Evolutionary conservation across 2,797 vertebrate genomes (phyloP), one percentile per base, ranked within the genome.

Genomic region (Lacerta viridis): DNA sequence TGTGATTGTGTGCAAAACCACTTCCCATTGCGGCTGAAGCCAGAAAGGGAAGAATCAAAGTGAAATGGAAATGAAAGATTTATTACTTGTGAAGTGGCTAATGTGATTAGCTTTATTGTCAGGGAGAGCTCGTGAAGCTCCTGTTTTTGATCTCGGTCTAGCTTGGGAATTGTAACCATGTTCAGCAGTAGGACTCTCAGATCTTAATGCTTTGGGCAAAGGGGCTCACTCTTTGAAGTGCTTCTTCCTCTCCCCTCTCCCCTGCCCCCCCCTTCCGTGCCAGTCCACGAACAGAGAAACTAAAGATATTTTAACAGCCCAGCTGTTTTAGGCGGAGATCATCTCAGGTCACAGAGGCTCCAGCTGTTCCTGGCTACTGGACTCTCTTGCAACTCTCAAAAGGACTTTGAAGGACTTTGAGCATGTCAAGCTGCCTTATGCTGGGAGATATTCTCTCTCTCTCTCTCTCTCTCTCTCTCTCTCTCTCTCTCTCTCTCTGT

Each of bases 21-120:
- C 83, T 80, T 17, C 20, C 77, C 27, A 10, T 66, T 84, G 75
- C 74, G 83, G 46, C 84, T 55, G 55, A 43, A 93, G 91, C 93
- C 88, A 33, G 80, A 93, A 92, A 91, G 83, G 29, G 41, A 43
- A 83, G 89, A 94, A 92, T 95, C 91, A 93, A 92, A 95, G 91
- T 6, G 61, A 84, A 84, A 82, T 23, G 29, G 76, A 90, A 93
- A 90, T 84, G 80, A 87, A 94, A 93, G 87, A 76, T 91, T 85
- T 80, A 61, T 80, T 76, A 93, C 92, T 87, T 91, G 72, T 87
- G 90, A 93, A 91, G 89, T 76, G 76, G 77, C 23, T 90, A 81
- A 93, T 85, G 74, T 90, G 88, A 94, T 95, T 91, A 92, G 29
- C 59, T 89, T 89, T 87, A 25, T 90, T 93, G 79, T 74, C 90